Percentiles rank a stretch among this genome's conserved stretches.
Conservation (phyloP, 1,140 invertebrate species). For the Drosophila biarmipes region DNA sequence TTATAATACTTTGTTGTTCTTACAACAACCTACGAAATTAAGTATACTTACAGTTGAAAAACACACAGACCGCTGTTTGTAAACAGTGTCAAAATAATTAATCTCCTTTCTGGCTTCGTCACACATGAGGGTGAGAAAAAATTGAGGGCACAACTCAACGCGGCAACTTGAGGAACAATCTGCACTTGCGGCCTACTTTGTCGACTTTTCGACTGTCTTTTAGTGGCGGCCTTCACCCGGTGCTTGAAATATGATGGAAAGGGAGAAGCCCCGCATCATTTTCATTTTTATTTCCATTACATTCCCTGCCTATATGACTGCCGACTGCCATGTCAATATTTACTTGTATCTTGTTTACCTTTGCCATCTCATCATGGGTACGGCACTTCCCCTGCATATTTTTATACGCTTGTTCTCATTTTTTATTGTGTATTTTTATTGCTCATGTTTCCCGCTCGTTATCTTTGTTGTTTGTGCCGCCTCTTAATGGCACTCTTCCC, state of each 20-base stretch:
- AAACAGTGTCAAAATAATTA: slow-evolving; percentile 55
- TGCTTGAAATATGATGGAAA: background rate
- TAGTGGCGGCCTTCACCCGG: slow-evolving; percentile 23
- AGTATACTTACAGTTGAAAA: background rate
- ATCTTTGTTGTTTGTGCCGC: slow-evolving; percentile 64
- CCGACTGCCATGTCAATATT: slow-evolving; percentile 65
- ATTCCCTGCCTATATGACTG: slow-evolving; percentile 19
- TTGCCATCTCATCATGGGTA: slow-evolving; percentile 51
- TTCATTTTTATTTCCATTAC: slow-evolving; percentile 30
- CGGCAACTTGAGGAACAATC: slow-evolving; percentile 31
- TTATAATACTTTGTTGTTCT: no score
- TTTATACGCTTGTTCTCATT: slow-evolving; percentile 11
- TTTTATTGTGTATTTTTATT: slow-evolving; percentile 64
- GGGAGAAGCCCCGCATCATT: slow-evolving; percentile 4
- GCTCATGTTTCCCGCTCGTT: slow-evolving; percentile 61
- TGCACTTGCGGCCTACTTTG: slow-evolving; percentile 44
- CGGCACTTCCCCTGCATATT: background rate
- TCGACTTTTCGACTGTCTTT: slow-evolving; percentile 41
- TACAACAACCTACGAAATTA: no score
- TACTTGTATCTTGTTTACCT: slow-evolving; percentile 68
- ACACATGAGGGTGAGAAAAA: slow-evolving; percentile 17
- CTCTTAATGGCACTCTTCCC: slow-evolving; percentile 67
- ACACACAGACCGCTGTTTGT: slow-evolving; percentile 10
- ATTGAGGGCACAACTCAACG: background rate
- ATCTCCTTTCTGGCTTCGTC: slow-evolving; percentile 48